Percentiles rank a stretch among this genome's conserved stretches.
phyloP scores from a whole-genome alignment of 2,113 vertebrate genomes.

The Actenoides lindsayi region DNA sequence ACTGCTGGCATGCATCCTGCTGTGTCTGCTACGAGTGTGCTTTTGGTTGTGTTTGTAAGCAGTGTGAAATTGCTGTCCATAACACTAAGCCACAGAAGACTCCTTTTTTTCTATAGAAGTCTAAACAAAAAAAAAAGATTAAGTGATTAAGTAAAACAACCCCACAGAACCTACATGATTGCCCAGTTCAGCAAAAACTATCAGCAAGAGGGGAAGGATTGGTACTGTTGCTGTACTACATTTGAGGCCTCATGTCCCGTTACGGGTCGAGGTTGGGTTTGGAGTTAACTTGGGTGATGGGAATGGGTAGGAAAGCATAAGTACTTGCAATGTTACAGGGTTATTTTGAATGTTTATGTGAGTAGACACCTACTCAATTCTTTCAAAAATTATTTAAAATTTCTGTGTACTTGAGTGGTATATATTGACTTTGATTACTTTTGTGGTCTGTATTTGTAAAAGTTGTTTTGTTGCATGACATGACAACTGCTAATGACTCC shows the following conservation, averaged over 20 bases:
- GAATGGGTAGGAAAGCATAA: neutral
- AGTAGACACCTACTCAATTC: neutral
- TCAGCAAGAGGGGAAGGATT: neutral
- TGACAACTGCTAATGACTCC: neutral
- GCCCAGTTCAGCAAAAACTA: neutral
- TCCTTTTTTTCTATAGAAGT: neutral
- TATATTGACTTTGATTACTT: neutral
- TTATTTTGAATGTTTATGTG: neutral
- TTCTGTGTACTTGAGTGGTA: neutral
- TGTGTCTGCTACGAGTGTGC: rapidly evolving
- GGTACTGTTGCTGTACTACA: neutral
- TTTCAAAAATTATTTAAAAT: neutral
- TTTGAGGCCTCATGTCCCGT: neutral
- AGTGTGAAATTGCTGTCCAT: neutral
- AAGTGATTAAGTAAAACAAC: neutral
- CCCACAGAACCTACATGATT: neutral
- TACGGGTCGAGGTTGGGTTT: neutral
- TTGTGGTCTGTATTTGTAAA: neutral
- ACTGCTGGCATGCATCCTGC: neutral
- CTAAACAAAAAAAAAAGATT: neutral
- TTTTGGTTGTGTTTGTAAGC: neutral
- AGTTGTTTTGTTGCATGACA: neutral
- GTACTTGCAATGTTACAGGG: neutral
- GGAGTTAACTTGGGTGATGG: neutral
- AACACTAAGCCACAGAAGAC: neutral